A percentile compares a stretch with the other conserved stretches of the same genome.
Evolutionary conservation across 2,888 invertebrate species (phyloP).

Genomic region (Venusia cambrica): DNA sequence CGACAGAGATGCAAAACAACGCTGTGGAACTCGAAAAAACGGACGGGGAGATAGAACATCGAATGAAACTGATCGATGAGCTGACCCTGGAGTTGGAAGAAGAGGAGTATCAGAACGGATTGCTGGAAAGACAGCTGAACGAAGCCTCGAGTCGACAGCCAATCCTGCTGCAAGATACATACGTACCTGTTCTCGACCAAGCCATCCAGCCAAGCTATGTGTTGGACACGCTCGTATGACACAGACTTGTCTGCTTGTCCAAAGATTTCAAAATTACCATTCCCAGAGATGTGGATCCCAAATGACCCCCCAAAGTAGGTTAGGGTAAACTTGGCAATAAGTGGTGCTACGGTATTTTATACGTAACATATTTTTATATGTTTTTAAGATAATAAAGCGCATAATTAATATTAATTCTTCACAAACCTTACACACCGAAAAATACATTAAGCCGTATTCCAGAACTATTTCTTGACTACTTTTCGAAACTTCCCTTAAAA

Average conservation of each 20-base stretch:
- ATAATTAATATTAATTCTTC: too few species aligned
- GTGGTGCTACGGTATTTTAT: conserved; percentile 35
- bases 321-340: conserved; percentile 14
- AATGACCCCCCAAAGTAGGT: conserved; percentile 7
- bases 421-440: too few species aligned
- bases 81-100: conserved; percentile 77
- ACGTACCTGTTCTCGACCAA: conserved; percentile 70
- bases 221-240: conserved; percentile 76
- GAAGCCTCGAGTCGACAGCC: conserved; percentile 72
- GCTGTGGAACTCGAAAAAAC: conserved; percentile 72
- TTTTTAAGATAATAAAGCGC: too few species aligned
- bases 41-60: conserved; percentile 75
- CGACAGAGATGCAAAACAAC: conserved; percentile 77
- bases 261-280: conserved; percentile 38
- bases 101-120: conserved; percentile 71
- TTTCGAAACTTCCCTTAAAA: too few species aligned
- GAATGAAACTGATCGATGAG: conserved; percentile 77
- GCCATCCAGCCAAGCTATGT: conserved; percentile 52
- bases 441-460: too few species aligned
- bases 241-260: conserved; percentile 35
- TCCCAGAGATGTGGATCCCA: conserved; percentile 8
- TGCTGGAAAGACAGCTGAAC: conserved; percentile 69
- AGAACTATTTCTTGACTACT: too few species aligned
- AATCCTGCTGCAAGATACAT: conserved; percentile 67
- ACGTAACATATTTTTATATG: neutral